These are phyloP conservation scores for Stichodactyla helianthus DNA, from an alignment of 64 coral and sea anemone species.

Conservation along the genomic window DNA sequence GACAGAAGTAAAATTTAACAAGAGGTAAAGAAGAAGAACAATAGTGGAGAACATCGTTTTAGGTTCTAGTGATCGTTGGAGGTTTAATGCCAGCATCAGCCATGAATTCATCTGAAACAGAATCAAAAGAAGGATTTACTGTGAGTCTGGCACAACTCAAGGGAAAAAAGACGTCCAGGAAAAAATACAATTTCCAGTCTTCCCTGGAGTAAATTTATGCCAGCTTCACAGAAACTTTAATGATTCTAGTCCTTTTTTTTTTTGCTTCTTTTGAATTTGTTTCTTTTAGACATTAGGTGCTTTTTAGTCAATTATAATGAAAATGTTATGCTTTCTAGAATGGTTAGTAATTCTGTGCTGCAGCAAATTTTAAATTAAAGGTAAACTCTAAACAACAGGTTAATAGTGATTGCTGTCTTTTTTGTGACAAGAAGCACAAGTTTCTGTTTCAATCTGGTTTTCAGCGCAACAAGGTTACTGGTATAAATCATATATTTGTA, in stretches of 20 bases:
- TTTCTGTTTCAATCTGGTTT: slow-evolving; percentile 13
- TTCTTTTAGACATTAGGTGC: neutral
- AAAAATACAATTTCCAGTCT: slow-evolving; percentile 7
- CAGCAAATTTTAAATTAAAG: neutral
- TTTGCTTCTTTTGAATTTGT: slow-evolving; percentile 24
- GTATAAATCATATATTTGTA: neutral
- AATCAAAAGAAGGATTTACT: slow-evolving; percentile 94
- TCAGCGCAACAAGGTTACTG: neutral
- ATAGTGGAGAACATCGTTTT: slow-evolving; percentile 59
- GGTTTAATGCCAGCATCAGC: slow-evolving; percentile 43
- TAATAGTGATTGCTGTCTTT: neutral
- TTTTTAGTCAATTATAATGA: neutral
- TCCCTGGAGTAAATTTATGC: slow-evolving; percentile 36
- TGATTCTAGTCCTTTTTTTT: slow-evolving; percentile 3
- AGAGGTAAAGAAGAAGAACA: slow-evolving; percentile 61
- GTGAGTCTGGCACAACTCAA: slow-evolving; percentile 37
- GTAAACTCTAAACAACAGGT: neutral
- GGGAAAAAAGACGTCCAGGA: slow-evolving; percentile 14
- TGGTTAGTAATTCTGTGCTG: neutral
- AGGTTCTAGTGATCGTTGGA: slow-evolving; percentile 52
- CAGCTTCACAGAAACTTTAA: slow-evolving; percentile 52
- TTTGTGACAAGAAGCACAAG: slow-evolving; percentile 19
- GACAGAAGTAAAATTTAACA: slow-evolving; percentile 57
- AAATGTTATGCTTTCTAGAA: neutral
- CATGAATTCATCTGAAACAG: slow-evolving; percentile 90